Percentiles rank a stretch among this genome's conserved stretches.
These are phyloP conservation scores for Andrena dorsata DNA, from an alignment of 2,888 invertebrate species.

Conservation along the genomic window DNA sequence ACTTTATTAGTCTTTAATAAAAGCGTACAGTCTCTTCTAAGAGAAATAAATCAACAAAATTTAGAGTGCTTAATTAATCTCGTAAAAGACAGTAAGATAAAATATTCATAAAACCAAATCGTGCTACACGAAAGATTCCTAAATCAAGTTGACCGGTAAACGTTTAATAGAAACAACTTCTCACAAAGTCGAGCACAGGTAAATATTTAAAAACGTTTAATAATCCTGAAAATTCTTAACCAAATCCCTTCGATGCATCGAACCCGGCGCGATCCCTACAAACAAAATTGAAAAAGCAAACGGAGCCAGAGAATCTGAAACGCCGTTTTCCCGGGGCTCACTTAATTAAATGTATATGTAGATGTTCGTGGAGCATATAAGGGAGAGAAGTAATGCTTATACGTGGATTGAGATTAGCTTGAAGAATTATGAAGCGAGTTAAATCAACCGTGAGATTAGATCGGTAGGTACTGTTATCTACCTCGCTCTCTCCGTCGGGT, in stretches of 20 bases:
- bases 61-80: too few species aligned
- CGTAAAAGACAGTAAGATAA: too few species aligned
- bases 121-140: too few species aligned
- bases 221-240: not conserved
- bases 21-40: too few species aligned
- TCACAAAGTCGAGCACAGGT: not conserved
- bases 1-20: too few species aligned
- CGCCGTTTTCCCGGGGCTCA: slow-evolving; percentile 59
- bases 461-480: slow-evolving; percentile 83
- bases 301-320: not conserved
- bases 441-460: slow-evolving; percentile 84
- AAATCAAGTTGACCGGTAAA: too few species aligned
- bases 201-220: slow-evolving; percentile 3
- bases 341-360: slow-evolving; percentile 82
- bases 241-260: too few species aligned
- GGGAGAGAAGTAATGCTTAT: slow-evolving; percentile 79
- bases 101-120: too few species aligned
- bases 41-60: too few species aligned
- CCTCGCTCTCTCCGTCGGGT: slow-evolving; percentile 74
- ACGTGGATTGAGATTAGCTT: slow-evolving; percentile 84
- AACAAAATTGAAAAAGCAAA: slow-evolving; percentile 58
- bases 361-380: slow-evolving; percentile 67
- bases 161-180: too few species aligned
- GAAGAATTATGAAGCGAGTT: slow-evolving; percentile 84
- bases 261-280: not conserved